A percentile compares a stretch with the other conserved stretches of the same genome.
These are phyloP conservation scores for Sinocyclocheilus anshuiensis DNA, from an alignment of 2,113 vertebrate species.

Conservation along the genomic window DNA sequence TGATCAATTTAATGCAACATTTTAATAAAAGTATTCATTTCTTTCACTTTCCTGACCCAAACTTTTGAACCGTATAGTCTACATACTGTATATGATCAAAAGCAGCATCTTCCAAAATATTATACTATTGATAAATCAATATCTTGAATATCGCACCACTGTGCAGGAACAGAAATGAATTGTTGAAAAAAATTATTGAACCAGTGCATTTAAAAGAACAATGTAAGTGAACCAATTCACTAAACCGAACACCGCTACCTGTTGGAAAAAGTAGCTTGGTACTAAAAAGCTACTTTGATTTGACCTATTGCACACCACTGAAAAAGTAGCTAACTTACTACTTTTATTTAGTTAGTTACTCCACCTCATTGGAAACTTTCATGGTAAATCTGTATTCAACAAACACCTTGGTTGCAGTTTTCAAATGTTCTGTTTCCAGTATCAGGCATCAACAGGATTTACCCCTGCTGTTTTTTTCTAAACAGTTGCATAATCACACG, in stretches of 20 bases:
- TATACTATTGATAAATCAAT: background rate
- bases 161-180: background rate
- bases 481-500: background rate
- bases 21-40: too few relatives aligned
- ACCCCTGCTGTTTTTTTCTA: background rate
- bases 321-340: background rate
- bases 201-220: background rate
- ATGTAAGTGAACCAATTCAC: background rate
- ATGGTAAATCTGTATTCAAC: background rate
- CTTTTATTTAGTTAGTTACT: background rate
- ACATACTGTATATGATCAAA: too few relatives aligned
- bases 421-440: background rate
- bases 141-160: background rate
- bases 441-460: background rate
- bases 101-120: too few relatives aligned
- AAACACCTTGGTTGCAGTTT: conserved; percentile 1
- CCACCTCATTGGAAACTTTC: background rate
- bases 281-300: background rate
- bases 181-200: background rate
- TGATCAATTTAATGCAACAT: too few relatives aligned
- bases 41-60: too few relatives aligned
- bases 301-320: background rate
- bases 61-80: too few relatives aligned
- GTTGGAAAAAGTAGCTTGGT: background rate
- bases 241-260: background rate